These are phyloP conservation scores for Drosophila repletoides DNA, from an alignment of 1,140 invertebrate species.

Conservation along the genomic window DNA sequence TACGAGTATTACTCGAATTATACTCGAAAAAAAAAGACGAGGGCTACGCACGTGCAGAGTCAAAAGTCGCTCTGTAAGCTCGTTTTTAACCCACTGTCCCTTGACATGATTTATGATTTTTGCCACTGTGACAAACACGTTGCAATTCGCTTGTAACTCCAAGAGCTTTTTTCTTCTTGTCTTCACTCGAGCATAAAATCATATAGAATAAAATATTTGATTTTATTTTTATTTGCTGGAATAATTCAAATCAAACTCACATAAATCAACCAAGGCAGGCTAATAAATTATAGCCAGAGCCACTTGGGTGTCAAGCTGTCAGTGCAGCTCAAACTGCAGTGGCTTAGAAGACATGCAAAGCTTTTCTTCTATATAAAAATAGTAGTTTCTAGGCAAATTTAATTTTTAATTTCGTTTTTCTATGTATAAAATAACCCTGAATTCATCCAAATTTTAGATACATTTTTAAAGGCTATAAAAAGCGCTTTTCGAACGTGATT, in stretches of 20 bases:
- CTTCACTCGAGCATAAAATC: conserved; percentile 11
- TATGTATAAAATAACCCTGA: too few relatives aligned
- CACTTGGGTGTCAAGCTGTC: conserved; percentile 45
- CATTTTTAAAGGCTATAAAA: too few relatives aligned
- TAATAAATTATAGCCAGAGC: conserved; percentile 46
- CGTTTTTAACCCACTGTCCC: conserved; percentile 10
- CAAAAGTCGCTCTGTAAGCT: neutral
- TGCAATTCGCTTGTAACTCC: conserved; percentile 12
- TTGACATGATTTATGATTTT: conserved; percentile 62
- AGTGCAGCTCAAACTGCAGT: conserved; percentile 16
- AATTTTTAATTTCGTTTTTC: too few relatives aligned
- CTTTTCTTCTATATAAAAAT: too few relatives aligned
- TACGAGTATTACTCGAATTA: too few relatives aligned
- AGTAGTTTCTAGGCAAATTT: too few relatives aligned
- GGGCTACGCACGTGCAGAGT: conserved; percentile 59
- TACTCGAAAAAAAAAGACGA: too few relatives aligned
- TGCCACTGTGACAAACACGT: conserved; percentile 45
- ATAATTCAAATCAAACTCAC: conserved; percentile 53
- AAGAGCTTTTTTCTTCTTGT: neutral
- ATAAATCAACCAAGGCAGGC: conserved; percentile 46
- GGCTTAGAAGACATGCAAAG: neutral
- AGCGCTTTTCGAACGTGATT: too few relatives aligned
- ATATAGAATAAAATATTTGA: conserved; percentile 16
- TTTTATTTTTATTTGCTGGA: conserved; percentile 2
- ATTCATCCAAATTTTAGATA: too few relatives aligned